Evolutionary conservation across 1,140 invertebrate genomes (phyloP), one percentile per base, ranked within the genome.

Genomic region (Aricia agestis): DNA sequence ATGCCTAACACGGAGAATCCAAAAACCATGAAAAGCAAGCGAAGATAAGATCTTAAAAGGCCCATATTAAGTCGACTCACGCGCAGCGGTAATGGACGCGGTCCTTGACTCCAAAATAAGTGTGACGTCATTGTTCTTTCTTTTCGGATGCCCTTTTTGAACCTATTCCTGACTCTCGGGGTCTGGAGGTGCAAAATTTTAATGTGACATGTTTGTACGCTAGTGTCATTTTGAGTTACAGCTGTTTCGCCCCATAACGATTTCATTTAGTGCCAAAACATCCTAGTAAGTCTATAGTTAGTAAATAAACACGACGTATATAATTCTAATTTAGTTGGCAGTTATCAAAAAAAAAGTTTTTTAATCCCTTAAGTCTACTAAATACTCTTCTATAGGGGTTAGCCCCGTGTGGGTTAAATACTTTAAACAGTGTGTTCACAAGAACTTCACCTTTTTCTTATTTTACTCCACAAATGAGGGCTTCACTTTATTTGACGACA

Each of bases 71-170:
- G 82, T 84, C 81, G 61, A 74, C 65, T 74, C 78, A 79, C 82
- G 81, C 79, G 70, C 71, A 73, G 69, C 82, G 78, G 82, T 81
- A 82, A 79, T 78, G 72, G 71, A 45, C 76, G 73, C 75, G 79
- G 78, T 85, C 83, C 83, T 83, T 85, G 83, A 81, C 83, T 83
- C 73, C 77, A 74, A 66, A 77, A 81, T 74, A 81, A 78, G 80
- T 73, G 72, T 79, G 80, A 74, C 79, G 75, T 80, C 78, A 82
- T 25, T 25, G 25, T 25, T 25, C 67, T 68, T 71, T 72, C 61
- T 72, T 71, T 68, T 71, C 67, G 69, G 58, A 45, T 71, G 72
- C 7, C 6, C 9, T 70, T 57, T 31, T 52, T 58, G 52, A 58
- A 2, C 57, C 0, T 31, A 15, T 68, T 41, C 7, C 57, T 58